Percentiles rank a stretch among this genome's conserved stretches.
Conservation (phyloP, 2,113 vertebrate genomes). For the Dipodomys spectabilis region DNA sequence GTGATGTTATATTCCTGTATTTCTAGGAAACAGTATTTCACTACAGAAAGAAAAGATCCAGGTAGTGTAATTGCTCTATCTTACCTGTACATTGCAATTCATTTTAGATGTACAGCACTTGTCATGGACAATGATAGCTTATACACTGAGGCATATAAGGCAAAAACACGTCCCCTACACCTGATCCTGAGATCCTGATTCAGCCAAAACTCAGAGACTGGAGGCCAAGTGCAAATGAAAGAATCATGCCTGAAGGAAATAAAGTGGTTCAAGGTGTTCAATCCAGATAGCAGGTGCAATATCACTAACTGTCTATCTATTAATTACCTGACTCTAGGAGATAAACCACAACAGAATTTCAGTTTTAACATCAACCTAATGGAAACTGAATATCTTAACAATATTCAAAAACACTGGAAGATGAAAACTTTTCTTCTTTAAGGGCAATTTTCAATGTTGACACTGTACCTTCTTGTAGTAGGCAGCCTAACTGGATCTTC, state of each 20-base stretch:
- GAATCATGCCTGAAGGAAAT: constrained; percentile 29
- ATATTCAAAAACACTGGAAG: constrained; percentile 16
- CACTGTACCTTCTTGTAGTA: neutral
- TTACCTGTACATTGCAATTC: neutral
- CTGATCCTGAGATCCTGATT: constrained; percentile 53
- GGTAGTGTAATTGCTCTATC: constrained; percentile 18
- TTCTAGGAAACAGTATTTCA: constrained; percentile 12
- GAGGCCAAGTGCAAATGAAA: constrained; percentile 23
- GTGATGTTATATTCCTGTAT: neutral
- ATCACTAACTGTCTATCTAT: neutral
- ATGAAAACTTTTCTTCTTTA: constrained; percentile 37
- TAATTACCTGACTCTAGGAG: constrained; percentile 42
- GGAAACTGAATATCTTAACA: constrained; percentile 42
- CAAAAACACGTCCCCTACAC: constrained; percentile 21
- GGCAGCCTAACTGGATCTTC: neutral
- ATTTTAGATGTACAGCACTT: neutral
- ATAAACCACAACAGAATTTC: constrained; percentile 50
- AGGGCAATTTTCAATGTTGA: neutral
- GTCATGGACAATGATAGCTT: constrained; percentile 12
- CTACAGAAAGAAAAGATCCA: constrained; percentile 26
- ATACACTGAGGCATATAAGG: neutral
- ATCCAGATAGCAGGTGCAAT: neutral
- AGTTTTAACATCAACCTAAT: constrained; percentile 51
- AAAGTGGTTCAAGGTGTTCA: constrained; percentile 30
- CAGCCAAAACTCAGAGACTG: constrained; percentile 51